Conservation (phyloP, 2,888 invertebrate genomes). For the Oscheius sp. region DNA sequence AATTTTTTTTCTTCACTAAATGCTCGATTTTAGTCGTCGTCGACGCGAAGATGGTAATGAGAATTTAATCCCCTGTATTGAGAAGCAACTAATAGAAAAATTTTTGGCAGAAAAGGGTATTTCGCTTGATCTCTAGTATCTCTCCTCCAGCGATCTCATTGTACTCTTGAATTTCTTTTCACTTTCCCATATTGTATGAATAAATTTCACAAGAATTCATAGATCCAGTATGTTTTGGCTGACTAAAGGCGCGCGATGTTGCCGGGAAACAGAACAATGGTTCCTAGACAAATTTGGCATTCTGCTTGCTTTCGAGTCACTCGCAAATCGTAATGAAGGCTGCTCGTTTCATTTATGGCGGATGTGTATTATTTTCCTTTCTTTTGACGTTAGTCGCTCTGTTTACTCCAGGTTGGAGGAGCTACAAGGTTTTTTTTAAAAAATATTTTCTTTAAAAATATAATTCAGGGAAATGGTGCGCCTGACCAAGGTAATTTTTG, state of each 20-base stretch:
- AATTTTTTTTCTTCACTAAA: slow-evolving; percentile 1
- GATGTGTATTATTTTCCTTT: slow-evolving; percentile 49
- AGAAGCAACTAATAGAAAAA: slow-evolving; percentile 44
- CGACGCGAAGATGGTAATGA: slow-evolving; percentile 53
- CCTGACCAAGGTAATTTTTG: slow-evolving; percentile 56
- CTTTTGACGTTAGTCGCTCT: slow-evolving; percentile 54
- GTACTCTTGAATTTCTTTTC: not conserved
- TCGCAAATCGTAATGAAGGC: not conserved
- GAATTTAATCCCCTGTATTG: slow-evolving; percentile 49
- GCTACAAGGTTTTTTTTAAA: slow-evolving; percentile 41
- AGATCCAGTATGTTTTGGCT: not conserved
- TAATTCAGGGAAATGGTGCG: slow-evolving; percentile 42
- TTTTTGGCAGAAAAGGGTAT: slow-evolving; percentile 48
- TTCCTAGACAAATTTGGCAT: not conserved
- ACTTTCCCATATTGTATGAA: not conserved
- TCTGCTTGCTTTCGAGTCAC: not conserved
- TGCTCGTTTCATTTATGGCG: slow-evolving; percentile 37
- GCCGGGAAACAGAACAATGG: slow-evolving; percentile 16
- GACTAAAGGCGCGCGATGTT: not conserved
- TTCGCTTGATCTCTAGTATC: slow-evolving; percentile 16
- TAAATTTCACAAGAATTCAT: not conserved
- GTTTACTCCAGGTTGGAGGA: slow-evolving; percentile 65
- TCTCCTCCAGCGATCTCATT: not conserved
- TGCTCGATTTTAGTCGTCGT: slow-evolving; percentile 34
- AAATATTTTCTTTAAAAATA: slow-evolving; percentile 12